These are phyloP conservation scores for Hirtodrosophila cameraria DNA, from an alignment of 2,888 invertebrate genomes.

Conservation along the genomic window DNA sequence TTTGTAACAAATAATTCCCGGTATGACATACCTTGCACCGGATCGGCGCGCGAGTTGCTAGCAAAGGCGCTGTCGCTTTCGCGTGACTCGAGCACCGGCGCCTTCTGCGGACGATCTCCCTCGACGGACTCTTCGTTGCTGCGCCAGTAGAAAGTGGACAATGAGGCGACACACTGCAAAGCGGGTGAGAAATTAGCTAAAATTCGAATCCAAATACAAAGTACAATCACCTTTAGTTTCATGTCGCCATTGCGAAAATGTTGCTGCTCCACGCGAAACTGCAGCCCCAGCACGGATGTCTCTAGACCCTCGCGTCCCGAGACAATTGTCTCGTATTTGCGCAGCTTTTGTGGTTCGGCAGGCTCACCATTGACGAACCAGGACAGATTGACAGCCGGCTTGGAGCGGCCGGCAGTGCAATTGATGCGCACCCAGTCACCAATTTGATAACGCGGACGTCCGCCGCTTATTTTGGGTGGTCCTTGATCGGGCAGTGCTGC, in stretches of 20 bases:
- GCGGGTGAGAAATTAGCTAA: too few species aligned
- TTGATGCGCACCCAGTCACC: conserved; percentile 87
- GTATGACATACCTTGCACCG: conserved; percentile 88
- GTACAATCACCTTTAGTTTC: conserved; percentile 87
- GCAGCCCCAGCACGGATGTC: conserved; percentile 88
- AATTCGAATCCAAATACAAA: too few species aligned
- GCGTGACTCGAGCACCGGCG: conserved; percentile 88
- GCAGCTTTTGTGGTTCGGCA: conserved; percentile 83
- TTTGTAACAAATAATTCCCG: conserved; percentile 84
- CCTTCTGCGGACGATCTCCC: conserved; percentile 88
- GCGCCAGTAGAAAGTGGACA: conserved; percentile 89
- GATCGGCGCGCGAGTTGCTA: conserved; percentile 87
- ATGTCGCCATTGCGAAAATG: conserved; percentile 90
- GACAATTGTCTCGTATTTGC: conserved; percentile 85
- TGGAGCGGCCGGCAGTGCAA: conserved; percentile 87
- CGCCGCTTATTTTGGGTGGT: conserved; percentile 86
- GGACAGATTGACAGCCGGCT: conserved; percentile 86
- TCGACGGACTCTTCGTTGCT: conserved; percentile 91
- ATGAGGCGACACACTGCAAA: conserved; percentile 87
- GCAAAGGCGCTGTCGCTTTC: conserved; percentile 87
- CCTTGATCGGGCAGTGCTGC: conserved; percentile 87
- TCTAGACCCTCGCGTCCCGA: conserved; percentile 87
- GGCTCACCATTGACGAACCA: conserved; percentile 87
- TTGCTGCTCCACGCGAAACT: conserved; percentile 88
- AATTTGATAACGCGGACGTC: conserved; percentile 86